Percentiles rank a stretch among this genome's conserved stretches.
phyloP scores from a whole-genome alignment of 2,113 vertebrate genomes.

The Platichthys stellatus region DNA sequence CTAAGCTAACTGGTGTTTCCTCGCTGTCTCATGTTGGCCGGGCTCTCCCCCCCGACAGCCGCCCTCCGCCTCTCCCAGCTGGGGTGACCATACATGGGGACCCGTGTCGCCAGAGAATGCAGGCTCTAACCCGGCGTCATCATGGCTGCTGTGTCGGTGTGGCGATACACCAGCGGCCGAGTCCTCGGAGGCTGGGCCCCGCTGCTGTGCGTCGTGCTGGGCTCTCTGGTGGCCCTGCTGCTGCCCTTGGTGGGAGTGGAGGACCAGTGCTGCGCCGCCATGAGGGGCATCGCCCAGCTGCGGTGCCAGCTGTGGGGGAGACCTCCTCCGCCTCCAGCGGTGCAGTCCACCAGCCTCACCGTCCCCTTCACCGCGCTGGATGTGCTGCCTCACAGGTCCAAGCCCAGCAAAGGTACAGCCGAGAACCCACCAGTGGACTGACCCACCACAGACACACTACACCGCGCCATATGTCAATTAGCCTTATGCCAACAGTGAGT shows the following conservation, averaged over 20 bases:
- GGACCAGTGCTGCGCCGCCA: constrained; percentile 80
- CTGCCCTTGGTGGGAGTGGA: constrained; percentile 85
- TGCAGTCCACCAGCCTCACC: constrained; percentile 87
- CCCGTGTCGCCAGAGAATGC: constrained; percentile 44
- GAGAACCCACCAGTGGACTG: not conserved
- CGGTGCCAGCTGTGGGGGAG: constrained; percentile 80
- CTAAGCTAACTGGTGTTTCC: not conserved
- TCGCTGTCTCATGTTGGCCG: constrained; percentile 13
- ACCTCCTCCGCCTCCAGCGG: constrained; percentile 50
- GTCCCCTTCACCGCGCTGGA: constrained; percentile 83
- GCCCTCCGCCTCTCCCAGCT: constrained; percentile 13
- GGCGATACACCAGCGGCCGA: constrained; percentile 83
- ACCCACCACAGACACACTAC: not conserved
- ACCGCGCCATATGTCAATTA: not conserved
- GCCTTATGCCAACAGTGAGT: not conserved
- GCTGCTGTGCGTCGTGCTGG: constrained; percentile 82
- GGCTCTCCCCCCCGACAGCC: not conserved
- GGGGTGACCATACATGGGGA: constrained; percentile 51
- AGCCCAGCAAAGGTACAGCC: constrained; percentile 85
- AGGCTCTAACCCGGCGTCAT: constrained; percentile 42
- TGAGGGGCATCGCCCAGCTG: constrained; percentile 85
- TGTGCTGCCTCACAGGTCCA: constrained; percentile 85
- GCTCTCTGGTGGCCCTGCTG: constrained; percentile 85
- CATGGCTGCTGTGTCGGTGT: constrained; percentile 82
- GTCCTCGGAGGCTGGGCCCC: constrained; percentile 85